These are phyloP conservation scores for Parnassius glacialis DNA, from an alignment of 2,888 invertebrate genomes.

Conservation along the genomic window DNA sequence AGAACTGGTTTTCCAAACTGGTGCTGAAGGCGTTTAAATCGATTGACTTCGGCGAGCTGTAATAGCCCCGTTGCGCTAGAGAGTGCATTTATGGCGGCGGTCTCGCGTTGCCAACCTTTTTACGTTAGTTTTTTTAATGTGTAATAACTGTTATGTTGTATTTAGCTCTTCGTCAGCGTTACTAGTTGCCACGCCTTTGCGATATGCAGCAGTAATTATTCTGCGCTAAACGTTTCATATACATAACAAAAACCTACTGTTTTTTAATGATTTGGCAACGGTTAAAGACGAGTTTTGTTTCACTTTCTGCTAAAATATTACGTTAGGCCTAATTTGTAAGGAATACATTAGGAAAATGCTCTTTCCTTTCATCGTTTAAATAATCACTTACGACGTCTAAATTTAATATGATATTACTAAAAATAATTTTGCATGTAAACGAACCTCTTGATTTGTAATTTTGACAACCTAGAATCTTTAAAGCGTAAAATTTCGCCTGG, in stretches of 20 bases:
- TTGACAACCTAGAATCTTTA: neutral
- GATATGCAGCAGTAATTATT: conserved; percentile 2
- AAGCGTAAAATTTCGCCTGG: conserved; percentile 29
- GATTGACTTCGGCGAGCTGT: conserved; percentile 34
- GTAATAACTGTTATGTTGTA: conserved; percentile 45
- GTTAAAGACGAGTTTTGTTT: too few species aligned
- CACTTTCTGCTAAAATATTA: too few species aligned
- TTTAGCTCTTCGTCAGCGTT: conserved; percentile 30
- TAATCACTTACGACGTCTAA: too few species aligned
- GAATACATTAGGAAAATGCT: too few species aligned
- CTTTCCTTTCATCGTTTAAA: too few species aligned
- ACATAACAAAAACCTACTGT: too few species aligned
- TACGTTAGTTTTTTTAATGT: conserved; percentile 56
- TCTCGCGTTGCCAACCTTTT: conserved; percentile 71
- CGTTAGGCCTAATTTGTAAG: too few species aligned
- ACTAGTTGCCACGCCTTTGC: conserved; percentile 17
- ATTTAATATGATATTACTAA: too few species aligned
- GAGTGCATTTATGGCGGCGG: conserved; percentile 77
- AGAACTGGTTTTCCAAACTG: conserved; percentile 39
- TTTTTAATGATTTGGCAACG: too few species aligned
- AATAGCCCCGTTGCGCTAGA: conserved; percentile 75
- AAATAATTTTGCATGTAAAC: too few species aligned
- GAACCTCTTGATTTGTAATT: too few species aligned
- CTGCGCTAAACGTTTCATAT: neutral
- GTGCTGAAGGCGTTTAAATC: conserved; percentile 40